phyloP scores from a whole-genome alignment of 2,113 vertebrate species.

The Phasianus colchicus region DNA sequence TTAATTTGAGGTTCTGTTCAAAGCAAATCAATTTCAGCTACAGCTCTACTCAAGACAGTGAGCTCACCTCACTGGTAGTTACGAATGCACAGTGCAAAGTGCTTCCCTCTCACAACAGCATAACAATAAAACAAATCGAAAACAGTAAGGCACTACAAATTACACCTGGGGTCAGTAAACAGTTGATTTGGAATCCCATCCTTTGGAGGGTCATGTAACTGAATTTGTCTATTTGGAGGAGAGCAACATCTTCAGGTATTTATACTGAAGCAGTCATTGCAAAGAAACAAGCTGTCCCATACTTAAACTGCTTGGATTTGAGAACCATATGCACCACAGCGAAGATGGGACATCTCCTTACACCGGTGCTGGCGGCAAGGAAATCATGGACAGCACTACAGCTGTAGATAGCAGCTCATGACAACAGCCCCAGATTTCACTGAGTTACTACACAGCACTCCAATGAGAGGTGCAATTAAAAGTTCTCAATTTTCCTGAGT shows the following conservation, averaged over 20 bases:
- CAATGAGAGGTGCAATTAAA: neutral
- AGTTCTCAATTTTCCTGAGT: neutral
- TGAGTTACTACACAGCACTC: neutral
- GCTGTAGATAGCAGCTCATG: neutral
- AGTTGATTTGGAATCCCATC: neutral
- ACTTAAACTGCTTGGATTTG: neutral
- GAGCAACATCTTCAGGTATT: neutral
- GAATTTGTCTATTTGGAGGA: neutral
- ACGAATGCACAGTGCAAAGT: neutral
- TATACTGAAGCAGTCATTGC: neutral
- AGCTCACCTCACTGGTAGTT: neutral
- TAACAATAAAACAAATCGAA: neutral
- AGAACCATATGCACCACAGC: neutral
- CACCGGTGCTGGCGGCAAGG: neutral
- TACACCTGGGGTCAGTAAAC: neutral
- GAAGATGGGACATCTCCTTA: neutral
- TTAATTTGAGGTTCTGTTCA: neutral
- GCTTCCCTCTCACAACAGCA: neutral
- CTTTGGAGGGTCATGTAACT: fast-evolving
- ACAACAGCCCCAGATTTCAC: fast-evolving
- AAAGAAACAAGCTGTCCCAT: neutral
- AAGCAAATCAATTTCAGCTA: neutral
- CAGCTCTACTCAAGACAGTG: neutral
- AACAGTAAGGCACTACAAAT: neutral
- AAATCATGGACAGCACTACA: neutral